Evolutionary conservation across 1,140 invertebrate genomes (phyloP), one percentile per base, ranked within the genome.

Genomic region (Chironomus striatipennis): DNA sequence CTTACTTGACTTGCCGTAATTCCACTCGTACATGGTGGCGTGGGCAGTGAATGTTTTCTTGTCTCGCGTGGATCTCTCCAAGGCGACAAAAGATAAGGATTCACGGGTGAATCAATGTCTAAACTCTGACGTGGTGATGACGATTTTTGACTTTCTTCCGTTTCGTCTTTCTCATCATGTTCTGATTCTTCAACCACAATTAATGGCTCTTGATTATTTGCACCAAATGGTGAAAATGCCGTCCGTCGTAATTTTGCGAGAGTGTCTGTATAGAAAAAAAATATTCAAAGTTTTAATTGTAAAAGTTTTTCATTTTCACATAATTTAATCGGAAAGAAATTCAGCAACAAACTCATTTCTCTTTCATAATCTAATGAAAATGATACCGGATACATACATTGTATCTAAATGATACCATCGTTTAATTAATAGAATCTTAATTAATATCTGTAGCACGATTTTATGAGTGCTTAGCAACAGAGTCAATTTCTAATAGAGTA

Each of bases 1-100:
- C 92, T 86, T 57, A 93, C 90, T 85, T 94, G 92, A 74, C 91
- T 93, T 47, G 92, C 92, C 9, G 91, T 94, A 76, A 93, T 93
- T 65, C 92, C 92, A 43, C 90, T 88, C 72, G 90, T 91, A 77
- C 92, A 93, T 77, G 91, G 89, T 8, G 91, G 91, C 0, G 91
- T 92, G 1, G 92, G 92, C 76, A 94, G 82, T 7, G 91, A 93
- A 77, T 92, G 89, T 79, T 94, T 94, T 73, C 92, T 85, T 1
- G 88, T 87, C 75, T 90, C 88, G 43, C 85, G 79, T 0, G 82
- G 81, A 77, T 89, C 88, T 34, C 90, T 85, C 87, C 90, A 93
- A 0, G 92, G 92, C 4, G 90, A 93, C 8, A 93, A 81, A 42
- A 93, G 84, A 83, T 91, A 92, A 0, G 91, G 91, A 81, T 93